These are phyloP conservation scores for Buceros bicornis DNA, from an alignment of 2,797 vertebrate genomes.

Conservation along the genomic window DNA sequence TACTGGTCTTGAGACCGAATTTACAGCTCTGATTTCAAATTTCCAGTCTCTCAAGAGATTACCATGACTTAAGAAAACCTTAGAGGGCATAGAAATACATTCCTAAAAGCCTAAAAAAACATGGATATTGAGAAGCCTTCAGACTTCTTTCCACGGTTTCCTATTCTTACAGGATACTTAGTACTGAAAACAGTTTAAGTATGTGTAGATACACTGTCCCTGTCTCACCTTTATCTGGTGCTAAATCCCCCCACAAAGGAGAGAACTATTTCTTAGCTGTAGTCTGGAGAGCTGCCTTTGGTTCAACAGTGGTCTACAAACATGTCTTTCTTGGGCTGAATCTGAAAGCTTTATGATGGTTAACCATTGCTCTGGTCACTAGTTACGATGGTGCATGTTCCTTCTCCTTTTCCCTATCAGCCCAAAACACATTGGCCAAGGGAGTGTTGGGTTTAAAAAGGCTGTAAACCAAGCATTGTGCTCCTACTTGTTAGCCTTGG, in stretches of 20 bases:
- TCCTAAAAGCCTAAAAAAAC: slow-evolving; percentile 2
- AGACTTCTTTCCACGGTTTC: background rate
- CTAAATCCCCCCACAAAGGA: slow-evolving; percentile 8
- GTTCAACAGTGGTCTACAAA: background rate
- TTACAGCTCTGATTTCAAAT: slow-evolving; percentile 29
- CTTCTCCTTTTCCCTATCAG: background rate
- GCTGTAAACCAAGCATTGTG: rapidly evolving
- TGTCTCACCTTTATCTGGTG: background rate
- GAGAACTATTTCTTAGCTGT: background rate
- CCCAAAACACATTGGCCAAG: background rate
- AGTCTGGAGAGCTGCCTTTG: background rate
- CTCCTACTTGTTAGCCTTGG: background rate
- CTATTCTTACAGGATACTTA: background rate
- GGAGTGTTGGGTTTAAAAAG: background rate
- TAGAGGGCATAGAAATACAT: background rate
- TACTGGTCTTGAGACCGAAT: slow-evolving; percentile 22
- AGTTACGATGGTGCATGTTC: background rate
- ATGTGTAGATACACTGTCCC: background rate
- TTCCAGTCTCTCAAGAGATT: background rate
- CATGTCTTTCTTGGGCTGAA: background rate
- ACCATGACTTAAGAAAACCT: background rate
- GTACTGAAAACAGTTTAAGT: background rate
- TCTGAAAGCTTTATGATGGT: background rate
- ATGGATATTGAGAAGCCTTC: background rate
- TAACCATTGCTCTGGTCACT: background rate